Evolutionary conservation across 2,888 invertebrate genomes (phyloP).

Genomic region (Heliconius ethilla): DNA sequence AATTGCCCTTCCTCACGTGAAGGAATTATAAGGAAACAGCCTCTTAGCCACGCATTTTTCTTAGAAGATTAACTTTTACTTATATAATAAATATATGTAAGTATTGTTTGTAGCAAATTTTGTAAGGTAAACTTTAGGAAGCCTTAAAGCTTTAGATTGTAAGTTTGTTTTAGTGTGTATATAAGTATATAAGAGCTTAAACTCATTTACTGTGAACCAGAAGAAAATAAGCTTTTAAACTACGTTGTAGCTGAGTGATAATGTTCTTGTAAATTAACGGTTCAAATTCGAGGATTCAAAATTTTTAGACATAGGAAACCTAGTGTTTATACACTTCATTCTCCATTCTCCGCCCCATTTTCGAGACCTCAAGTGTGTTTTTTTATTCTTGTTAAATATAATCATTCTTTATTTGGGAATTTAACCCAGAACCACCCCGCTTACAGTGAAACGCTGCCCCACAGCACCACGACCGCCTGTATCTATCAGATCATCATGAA

Average conservation of each 20-base stretch:
- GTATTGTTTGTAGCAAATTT: not conserved
- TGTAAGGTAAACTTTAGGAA: not conserved
- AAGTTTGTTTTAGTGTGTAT: slow-evolving; percentile 4
- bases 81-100: not conserved
- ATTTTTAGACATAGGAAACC: too few species aligned
- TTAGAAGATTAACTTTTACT: slow-evolving; percentile 12
- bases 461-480: too few species aligned
- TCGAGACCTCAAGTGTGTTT: too few species aligned
- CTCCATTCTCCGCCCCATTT: too few species aligned
- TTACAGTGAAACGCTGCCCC: too few species aligned
- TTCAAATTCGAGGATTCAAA: too few species aligned
- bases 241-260: not conserved
- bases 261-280: too few species aligned
- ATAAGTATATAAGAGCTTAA: slow-evolving; percentile 11
- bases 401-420: too few species aligned
- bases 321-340: too few species aligned
- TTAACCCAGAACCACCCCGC: too few species aligned
- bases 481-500: too few species aligned
- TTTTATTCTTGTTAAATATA: too few species aligned
- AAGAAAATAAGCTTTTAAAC: not conserved
- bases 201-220: not conserved
- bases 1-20: slow-evolving; percentile 26
- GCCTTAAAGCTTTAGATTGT: not conserved
- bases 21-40: slow-evolving; percentile 7
- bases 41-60: slow-evolving; percentile 17